Percentiles rank a stretch among this genome's conserved stretches.
These are phyloP conservation scores for Myopa tessellatipennis DNA, from an alignment of 2,888 invertebrate genomes.

Conservation along the genomic window DNA sequence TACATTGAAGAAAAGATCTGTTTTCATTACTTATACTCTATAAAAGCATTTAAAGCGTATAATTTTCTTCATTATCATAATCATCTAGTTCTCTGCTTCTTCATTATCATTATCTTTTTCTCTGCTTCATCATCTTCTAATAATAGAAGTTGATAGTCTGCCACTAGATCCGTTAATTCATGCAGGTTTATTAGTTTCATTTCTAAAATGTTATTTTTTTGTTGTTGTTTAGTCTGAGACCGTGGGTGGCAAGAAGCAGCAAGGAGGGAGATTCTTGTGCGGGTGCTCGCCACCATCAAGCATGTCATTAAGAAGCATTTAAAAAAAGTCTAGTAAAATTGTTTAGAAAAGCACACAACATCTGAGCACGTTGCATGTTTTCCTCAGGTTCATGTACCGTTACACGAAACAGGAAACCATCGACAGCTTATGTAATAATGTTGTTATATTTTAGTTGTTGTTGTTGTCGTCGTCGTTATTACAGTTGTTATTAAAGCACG, in stretches of 20 bases:
- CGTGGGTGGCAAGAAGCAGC: background rate
- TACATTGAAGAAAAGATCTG: too few species aligned
- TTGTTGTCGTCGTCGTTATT: background rate
- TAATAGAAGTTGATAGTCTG: too few species aligned
- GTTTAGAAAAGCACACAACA: background rate
- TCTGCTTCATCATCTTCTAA: too few species aligned
- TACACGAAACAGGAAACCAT: conserved; percentile 7
- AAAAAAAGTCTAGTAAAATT: background rate
- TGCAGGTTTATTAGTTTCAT: too few species aligned
- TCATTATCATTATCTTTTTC: too few species aligned
- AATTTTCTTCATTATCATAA: too few species aligned
- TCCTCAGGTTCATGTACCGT: background rate
- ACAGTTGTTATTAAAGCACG: background rate
- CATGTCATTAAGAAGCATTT: background rate
- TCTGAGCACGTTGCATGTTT: background rate
- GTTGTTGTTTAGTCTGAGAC: too few species aligned
- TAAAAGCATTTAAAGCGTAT: too few species aligned
- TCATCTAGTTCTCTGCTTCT: too few species aligned
- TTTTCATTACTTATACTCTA: too few species aligned
- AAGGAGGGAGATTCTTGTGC: background rate
- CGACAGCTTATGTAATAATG: conserved; percentile 14
- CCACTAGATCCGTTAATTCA: too few species aligned
- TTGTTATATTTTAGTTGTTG: background rate
- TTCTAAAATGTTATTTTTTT: too few species aligned
- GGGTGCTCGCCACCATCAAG: background rate